Base-by-base conservation (phyloP, 64 coral and sea anemone genomes). In the Pachyseris speciosa region DNA sequence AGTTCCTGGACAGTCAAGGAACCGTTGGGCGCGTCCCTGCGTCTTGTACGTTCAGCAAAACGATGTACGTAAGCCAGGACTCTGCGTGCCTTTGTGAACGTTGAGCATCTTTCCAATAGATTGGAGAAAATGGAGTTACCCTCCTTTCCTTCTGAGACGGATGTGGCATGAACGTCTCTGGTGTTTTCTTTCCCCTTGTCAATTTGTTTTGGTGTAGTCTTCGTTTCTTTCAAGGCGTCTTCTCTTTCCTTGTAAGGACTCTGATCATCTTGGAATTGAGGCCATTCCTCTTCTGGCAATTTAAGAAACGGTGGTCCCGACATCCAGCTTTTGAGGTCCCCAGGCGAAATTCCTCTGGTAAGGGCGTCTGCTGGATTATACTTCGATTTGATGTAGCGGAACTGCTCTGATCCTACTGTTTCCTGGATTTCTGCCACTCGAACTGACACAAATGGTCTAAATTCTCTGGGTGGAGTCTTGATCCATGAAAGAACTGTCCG, bases 381-480 rank as follows among this genome's bases (percentile, higher is more conserved):
- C 64, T 93, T 93, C 2, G 91, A 93, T 69, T 64, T 33, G 48
- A 93, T 72, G 65, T 93, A 93, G 39, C 41, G 65, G 49, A 94
- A 89, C 32, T 89, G 51, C 6, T 83, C 69, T 43, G 33, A 37
- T 41, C 58, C 91, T 16, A 86, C 83, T 16, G 91, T 67, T 78
- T 93, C 91, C 42, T 93, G 91, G 34, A 93, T 87, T 77, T 93
- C 72, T 78, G 92, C 84, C 36, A 93, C 91, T 65, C 90, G 51
- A 68, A 68, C 81, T 19, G 80, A 86, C 12, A 76, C 81, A 86
- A 86, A 93, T n/a, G 83, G 83, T 79, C 77, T 69, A 41, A 94
- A 88, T 67, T 88, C 77, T 43, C 85, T 22, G 17, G 92, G 85
- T 40, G 92, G 84, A 17, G 74, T 94, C 69, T 80, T 94, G 19